phyloP scores from a whole-genome alignment of 2,113 vertebrate species.

The Amphilophus citrinellus region DNA sequence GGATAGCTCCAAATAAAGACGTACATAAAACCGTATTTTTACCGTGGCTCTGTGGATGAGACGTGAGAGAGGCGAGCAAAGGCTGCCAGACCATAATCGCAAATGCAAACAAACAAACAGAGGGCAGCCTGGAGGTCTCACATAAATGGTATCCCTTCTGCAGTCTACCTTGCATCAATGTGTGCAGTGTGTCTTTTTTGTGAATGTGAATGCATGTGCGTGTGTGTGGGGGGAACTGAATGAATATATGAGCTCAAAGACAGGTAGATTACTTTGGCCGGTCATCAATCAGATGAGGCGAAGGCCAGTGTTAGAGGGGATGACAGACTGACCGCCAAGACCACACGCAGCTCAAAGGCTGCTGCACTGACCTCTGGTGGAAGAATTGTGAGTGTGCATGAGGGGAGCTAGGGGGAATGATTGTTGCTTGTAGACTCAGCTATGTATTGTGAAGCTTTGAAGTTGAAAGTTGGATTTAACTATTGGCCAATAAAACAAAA shows the following conservation, averaged over 20 bases:
- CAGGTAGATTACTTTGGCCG: slow-evolving; percentile 75
- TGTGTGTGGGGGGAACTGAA: slow-evolving; percentile 6
- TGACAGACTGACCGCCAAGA: slow-evolving; percentile 58
- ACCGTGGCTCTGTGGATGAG: slow-evolving; percentile 54
- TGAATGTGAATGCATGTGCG: background rate
- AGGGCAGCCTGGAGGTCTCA: slow-evolving; percentile 66
- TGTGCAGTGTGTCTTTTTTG: slow-evolving; percentile 65
- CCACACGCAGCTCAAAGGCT: slow-evolving; percentile 60
- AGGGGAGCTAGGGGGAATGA: background rate
- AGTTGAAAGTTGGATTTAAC: background rate
- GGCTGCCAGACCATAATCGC: slow-evolving; percentile 75
- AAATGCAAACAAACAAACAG: slow-evolving; percentile 77
- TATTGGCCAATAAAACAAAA: background rate
- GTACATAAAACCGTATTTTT: slow-evolving; percentile 62
- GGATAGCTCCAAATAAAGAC: slow-evolving; percentile 63
- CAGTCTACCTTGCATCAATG: slow-evolving; percentile 69
- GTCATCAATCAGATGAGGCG: slow-evolving; percentile 56
- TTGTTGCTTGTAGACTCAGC: background rate
- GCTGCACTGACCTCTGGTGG: slow-evolving; percentile 73
- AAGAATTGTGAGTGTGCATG: slow-evolving; percentile 6
- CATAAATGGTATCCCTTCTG: slow-evolving; percentile 74
- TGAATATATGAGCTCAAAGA: slow-evolving; percentile 50
- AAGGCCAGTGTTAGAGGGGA: slow-evolving; percentile 43
- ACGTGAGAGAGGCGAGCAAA: slow-evolving; percentile 58
- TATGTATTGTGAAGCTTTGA: background rate